Percentiles rank a stretch among this genome's conserved stretches.
Conservation (phyloP, 2,113 vertebrate species). For the Octodon degus region DNA sequence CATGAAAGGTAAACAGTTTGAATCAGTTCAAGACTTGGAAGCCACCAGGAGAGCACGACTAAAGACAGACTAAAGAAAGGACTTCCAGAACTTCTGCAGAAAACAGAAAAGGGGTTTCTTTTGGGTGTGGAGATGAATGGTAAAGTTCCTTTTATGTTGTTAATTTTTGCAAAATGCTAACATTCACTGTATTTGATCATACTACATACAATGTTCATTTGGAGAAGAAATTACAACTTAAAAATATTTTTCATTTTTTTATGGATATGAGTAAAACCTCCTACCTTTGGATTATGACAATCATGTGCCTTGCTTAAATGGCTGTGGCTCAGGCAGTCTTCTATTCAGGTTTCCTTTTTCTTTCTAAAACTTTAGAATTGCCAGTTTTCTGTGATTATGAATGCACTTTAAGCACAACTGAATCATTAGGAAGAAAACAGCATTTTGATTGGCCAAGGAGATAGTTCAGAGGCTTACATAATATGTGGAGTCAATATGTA, state of each 20-base stretch:
- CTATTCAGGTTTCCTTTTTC: neutral
- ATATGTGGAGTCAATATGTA: too few species aligned
- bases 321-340: neutral
- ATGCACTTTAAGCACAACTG: neutral
- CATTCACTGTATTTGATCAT: neutral
- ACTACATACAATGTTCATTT: neutral
- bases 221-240: slow-evolving; percentile 20
- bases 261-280: neutral
- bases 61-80: neutral
- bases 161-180: neutral
- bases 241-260: slow-evolving; percentile 34
- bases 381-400: neutral
- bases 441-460: neutral
- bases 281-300: neutral
- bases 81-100: neutral
- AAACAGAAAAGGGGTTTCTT: neutral
- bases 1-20: neutral
- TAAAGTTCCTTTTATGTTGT: neutral
- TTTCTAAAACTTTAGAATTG: neutral
- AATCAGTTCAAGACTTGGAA: neutral
- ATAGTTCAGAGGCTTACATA: neutral
- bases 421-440: neutral
- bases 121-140: neutral
- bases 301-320: neutral
- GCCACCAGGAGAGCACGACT: neutral